Conservation (phyloP, 2,113 vertebrate species). For the Coreoperca whiteheadi region DNA sequence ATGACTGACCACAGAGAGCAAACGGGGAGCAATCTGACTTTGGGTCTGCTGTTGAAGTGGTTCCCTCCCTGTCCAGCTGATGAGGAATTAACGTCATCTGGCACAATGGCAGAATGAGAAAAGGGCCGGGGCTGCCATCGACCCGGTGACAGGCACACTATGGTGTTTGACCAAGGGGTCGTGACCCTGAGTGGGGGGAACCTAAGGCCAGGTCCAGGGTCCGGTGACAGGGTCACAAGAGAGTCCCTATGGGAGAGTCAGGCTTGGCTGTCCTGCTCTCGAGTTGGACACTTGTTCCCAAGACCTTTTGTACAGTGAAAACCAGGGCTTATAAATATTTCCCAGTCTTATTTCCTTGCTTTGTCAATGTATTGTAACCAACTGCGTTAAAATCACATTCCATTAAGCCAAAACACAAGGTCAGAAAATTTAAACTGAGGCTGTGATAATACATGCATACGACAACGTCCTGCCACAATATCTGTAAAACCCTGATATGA, state of each 20-base stretch:
- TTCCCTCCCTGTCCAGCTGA: constrained; percentile 52
- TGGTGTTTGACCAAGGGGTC: constrained; percentile 71
- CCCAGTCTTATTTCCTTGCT: constrained; percentile 47
- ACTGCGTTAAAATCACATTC: constrained; percentile 9
- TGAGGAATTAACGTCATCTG: constrained; percentile 74
- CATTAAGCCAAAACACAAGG: constrained; percentile 36
- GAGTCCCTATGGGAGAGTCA: constrained; percentile 65
- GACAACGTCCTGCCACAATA: background rate
- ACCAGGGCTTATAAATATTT: constrained; percentile 53
- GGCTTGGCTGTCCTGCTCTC: constrained; percentile 10
- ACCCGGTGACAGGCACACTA: constrained; percentile 68
- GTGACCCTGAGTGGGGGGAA: constrained; percentile 48
- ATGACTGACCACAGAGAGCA: constrained; percentile 2
- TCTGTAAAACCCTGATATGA: constrained; percentile 2
- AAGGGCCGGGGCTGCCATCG: constrained; percentile 43
- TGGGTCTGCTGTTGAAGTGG: constrained; percentile 46
- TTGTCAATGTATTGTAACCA: constrained; percentile 39
- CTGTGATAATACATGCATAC: background rate
- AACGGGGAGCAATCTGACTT: constrained; percentile 47
- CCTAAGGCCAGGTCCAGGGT: constrained; percentile 67
- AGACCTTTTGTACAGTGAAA: constrained; percentile 37
- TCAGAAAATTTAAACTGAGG: constrained; percentile 12
- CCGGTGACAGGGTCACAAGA: constrained; percentile 65
- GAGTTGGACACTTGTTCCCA: constrained; percentile 50
- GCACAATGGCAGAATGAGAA: constrained; percentile 62